A percentile compares a stretch with the other conserved stretches of the same genome.
These are phyloP conservation scores for Ips typographus DNA, from an alignment of 1,140 invertebrate genomes.

Conservation along the genomic window DNA sequence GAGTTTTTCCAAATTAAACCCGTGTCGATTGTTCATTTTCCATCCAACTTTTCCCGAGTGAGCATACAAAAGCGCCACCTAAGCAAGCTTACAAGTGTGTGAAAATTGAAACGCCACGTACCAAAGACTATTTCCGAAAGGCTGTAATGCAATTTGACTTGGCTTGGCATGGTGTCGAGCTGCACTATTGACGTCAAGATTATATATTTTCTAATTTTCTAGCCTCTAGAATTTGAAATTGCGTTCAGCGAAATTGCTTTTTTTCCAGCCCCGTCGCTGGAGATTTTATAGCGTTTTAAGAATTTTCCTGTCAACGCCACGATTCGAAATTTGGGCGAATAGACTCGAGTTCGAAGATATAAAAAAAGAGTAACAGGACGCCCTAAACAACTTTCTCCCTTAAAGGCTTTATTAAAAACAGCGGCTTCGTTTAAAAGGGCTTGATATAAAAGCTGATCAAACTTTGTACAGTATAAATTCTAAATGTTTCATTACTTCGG, in stretches of 20 bases:
- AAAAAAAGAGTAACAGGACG: no score
- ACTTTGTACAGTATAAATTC: no score
- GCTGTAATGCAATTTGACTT: conserved; percentile 14
- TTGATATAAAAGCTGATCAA: no score
- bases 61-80: conserved; percentile 1
- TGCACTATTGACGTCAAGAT: conserved; percentile 2
- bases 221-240: conserved; percentile 9
- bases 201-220: conserved; percentile 10
- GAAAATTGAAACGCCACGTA: conserved; percentile 6
- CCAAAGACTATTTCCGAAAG: conserved; percentile 12
- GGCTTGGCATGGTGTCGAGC: conserved; percentile 6
- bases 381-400: no score
- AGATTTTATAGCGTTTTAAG: not conserved
- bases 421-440: no score
- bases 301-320: not conserved
- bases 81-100: conserved; percentile 5
- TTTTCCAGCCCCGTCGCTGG: not conserved
- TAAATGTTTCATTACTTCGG: no score
- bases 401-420: no score
- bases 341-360: no score
- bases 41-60: not conserved
- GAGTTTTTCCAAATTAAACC: not conserved
- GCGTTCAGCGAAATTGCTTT: conserved; percentile 6
- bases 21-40: not conserved
- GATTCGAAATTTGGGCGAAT: not conserved